Percentiles rank a stretch among this genome's conserved stretches.
Evolutionary conservation across 2,888 invertebrate species (phyloP).

Genomic region (Aplocera efformata): DNA sequence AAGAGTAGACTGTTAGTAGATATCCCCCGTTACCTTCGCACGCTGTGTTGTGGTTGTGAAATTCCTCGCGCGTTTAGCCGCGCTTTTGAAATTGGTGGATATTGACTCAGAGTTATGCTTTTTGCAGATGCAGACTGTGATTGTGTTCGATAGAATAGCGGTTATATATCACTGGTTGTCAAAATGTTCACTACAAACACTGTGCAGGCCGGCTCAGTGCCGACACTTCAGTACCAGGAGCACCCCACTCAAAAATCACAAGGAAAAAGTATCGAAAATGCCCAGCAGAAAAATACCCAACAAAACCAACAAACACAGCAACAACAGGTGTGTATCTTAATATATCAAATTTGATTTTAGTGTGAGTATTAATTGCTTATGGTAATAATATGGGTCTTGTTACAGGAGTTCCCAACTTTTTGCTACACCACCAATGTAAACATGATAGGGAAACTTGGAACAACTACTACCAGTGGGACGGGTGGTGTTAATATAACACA

Average conservation of each 20-base stretch:
- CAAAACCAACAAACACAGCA: conserved; percentile 54
- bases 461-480: conserved; percentile 57
- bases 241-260: conserved; percentile 81
- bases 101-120: conserved; percentile 29
- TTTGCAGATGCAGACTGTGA: conserved; percentile 39
- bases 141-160: conserved; percentile 36
- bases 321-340: conserved; percentile 35
- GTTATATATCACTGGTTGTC: conserved; percentile 24
- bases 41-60: conserved; percentile 70
- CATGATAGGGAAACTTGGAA: conserved; percentile 83
- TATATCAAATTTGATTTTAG: not conserved
- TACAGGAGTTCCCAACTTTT: conserved; percentile 84
- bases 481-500: conserved; percentile 86
- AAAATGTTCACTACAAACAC: conserved; percentile 82
- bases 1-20: conserved; percentile 72
- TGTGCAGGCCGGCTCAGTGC: conserved; percentile 81
- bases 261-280: conserved; percentile 82
- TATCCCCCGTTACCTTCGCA: conserved; percentile 77
- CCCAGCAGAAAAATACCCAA: conserved; percentile 81
- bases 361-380: not conserved
- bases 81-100: conserved; percentile 52
- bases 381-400: conserved; percentile 10
- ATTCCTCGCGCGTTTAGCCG: conserved; percentile 69
- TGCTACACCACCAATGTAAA: conserved; percentile 86
- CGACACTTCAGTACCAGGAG: conserved; percentile 85